A percentile compares a stretch with the other conserved stretches of the same genome.
phyloP scores from a whole-genome alignment of 2,888 invertebrate species.

The Dendrolimus pini region DNA sequence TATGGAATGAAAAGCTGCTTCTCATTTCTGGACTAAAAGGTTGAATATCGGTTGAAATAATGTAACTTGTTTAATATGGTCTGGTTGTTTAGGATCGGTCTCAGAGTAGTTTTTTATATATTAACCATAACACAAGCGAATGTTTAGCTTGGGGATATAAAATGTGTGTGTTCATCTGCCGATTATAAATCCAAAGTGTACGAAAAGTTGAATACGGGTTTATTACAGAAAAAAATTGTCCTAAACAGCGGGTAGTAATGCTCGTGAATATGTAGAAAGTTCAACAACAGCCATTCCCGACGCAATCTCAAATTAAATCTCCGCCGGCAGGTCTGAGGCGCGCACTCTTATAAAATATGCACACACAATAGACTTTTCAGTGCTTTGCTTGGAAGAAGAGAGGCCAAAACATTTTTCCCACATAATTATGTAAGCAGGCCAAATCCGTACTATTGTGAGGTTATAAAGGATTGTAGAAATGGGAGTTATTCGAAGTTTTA shows the following conservation, averaged over 20 bases:
- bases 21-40: too few relatives aligned
- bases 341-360: constrained; percentile 44
- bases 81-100: too few relatives aligned
- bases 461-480: neutral
- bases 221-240: constrained; percentile 41
- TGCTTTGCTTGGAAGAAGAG: constrained; percentile 14
- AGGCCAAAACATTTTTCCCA: neutral
- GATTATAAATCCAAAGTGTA: too few relatives aligned
- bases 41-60: too few relatives aligned
- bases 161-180: too few relatives aligned
- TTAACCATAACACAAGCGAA: too few relatives aligned
- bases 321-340: constrained; percentile 40
- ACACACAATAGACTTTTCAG: constrained; percentile 37
- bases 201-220: neutral
- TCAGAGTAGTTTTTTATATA: too few relatives aligned
- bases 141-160: too few relatives aligned
- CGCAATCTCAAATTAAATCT: constrained; percentile 72
- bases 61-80: too few relatives aligned
- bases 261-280: constrained; percentile 61
- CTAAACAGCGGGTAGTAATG: constrained; percentile 50
- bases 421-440: neutral
- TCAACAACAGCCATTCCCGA: constrained; percentile 43
- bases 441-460: neutral
- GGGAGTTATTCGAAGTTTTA: neutral
- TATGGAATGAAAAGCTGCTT: too few relatives aligned